Evolutionary conservation across 2,888 invertebrate species (phyloP).

Genomic region (Xestia rhomboidea): DNA sequence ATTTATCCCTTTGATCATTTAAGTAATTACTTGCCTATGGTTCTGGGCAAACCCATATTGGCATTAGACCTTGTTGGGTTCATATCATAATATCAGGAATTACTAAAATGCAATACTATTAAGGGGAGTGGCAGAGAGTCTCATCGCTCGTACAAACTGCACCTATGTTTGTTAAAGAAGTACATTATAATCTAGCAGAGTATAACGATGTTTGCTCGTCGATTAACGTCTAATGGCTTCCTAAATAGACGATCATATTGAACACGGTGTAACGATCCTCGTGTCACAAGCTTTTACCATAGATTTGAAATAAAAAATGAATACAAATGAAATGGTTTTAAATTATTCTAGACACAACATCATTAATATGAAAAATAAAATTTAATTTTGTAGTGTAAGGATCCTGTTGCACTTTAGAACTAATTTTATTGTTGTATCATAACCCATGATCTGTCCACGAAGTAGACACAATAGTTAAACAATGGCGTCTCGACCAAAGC

Average conservation of each 20-base stretch:
- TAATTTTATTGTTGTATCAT: too few species aligned
- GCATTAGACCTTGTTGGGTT: background rate
- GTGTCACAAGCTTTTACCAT: background rate
- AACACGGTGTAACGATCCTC: background rate
- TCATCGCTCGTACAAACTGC: background rate
- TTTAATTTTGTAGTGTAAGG: background rate
- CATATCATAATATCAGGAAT: background rate
- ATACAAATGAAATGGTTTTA: too few species aligned
- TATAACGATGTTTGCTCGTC: slow-evolving; percentile 35
- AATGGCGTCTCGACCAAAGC: too few species aligned
- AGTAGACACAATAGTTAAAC: too few species aligned
- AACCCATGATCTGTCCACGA: too few species aligned
- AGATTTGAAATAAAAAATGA: background rate
- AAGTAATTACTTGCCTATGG: background rate
- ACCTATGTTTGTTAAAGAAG: slow-evolving; percentile 8
- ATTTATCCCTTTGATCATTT: background rate
- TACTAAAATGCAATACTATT: background rate
- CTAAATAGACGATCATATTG: background rate
- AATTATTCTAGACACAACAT: background rate
- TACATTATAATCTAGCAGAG: slow-evolving; percentile 1
- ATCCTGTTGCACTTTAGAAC: background rate
- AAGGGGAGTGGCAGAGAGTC: background rate
- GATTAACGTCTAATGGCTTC: slow-evolving; percentile 23
- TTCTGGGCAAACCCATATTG: background rate
- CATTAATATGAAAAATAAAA: background rate